Percentiles rank a stretch among this genome's conserved stretches.
phyloP scores from a whole-genome alignment of 2,113 vertebrate species.

The Bubo blakistoni region DNA sequence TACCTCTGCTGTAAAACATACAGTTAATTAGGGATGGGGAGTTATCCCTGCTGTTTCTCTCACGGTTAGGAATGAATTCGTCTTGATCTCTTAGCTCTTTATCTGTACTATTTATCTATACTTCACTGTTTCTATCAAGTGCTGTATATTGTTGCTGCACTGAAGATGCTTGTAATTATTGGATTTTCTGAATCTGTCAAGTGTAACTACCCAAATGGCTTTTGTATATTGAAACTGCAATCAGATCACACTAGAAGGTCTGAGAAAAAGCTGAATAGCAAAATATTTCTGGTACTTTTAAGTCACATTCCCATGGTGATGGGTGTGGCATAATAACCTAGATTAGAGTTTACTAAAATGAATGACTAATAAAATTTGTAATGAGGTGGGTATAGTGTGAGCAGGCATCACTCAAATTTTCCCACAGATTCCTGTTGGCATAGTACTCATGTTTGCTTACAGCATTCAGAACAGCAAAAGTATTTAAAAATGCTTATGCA shows the following conservation, averaged over 20 bases:
- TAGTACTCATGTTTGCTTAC: neutral
- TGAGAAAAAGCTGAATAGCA: conserved; percentile 3
- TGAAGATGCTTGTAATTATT: neutral
- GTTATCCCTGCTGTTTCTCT: neutral
- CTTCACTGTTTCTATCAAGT: neutral
- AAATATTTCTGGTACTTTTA: conserved; percentile 5
- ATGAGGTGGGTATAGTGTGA: conserved; percentile 26
- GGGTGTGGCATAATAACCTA: conserved; percentile 54
- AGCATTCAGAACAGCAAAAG: neutral
- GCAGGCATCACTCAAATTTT: neutral
- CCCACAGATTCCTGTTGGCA: conserved; percentile 48
- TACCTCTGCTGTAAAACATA: neutral
- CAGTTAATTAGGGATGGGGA: neutral
- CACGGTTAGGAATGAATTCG: neutral
- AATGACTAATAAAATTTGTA: conserved; percentile 34
- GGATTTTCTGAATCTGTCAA: neutral
- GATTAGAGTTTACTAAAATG: neutral
- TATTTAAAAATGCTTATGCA: neutral
- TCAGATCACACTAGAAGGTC: neutral
- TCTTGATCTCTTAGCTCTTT: neutral
- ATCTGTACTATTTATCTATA: neutral
- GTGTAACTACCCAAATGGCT: neutral
- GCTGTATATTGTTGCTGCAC: neutral
- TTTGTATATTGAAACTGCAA: neutral
- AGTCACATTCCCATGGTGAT: conserved; percentile 14